Base-by-base conservation (phyloP, 1,140 invertebrate species). In the Oncopodura yosiiana region DNA sequence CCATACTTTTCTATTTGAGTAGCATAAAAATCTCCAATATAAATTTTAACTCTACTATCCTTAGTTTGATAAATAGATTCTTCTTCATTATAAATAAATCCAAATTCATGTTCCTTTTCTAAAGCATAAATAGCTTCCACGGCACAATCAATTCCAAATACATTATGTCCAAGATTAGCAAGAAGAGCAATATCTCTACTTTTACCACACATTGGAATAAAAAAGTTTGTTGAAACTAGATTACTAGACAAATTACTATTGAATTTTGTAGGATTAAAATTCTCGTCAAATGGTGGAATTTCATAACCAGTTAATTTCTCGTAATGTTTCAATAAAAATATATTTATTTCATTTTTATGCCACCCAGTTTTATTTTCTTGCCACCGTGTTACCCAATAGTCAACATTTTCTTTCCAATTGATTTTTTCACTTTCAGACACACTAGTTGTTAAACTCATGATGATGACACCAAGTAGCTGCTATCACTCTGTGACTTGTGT, bases 131-230 rank as follows among this genome's bases (percentile, higher is more conserved):
- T 66, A 8, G 56, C 48, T 39, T 53, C 27, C 19, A 45, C 16
- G 6, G 56, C 51, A 21, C 43, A 53, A 37, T 64, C 64, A 8
- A 64, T 36, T 11, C 56, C 62, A 49, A 66, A 63, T 6, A 66
- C 62, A 36, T 45, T 27, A 21, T 59, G 46, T 5, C 58, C 58
- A 26, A 49, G 42, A 9, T 43, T 49, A 11, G 45, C 37, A 9
- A 63, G 43, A 51, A 57, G 58, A 39, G 41, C 16, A 29, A 64
- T 29, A 23, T 64, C 62, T 12, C 19, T 30, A 1, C 27, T 53
- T 53, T 64, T 61, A 6, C 62, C 62, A 41, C 62, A 64, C 12
- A 64, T 41, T 14, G 62, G 62, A 3, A 64, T 44, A 30, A 60
- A 60, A 18, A 64, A 29, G 6, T 21, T 52, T 45, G 14, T 38